Conservation (phyloP, 2,797 vertebrate species). For the Malurus leucopterus region DNA sequence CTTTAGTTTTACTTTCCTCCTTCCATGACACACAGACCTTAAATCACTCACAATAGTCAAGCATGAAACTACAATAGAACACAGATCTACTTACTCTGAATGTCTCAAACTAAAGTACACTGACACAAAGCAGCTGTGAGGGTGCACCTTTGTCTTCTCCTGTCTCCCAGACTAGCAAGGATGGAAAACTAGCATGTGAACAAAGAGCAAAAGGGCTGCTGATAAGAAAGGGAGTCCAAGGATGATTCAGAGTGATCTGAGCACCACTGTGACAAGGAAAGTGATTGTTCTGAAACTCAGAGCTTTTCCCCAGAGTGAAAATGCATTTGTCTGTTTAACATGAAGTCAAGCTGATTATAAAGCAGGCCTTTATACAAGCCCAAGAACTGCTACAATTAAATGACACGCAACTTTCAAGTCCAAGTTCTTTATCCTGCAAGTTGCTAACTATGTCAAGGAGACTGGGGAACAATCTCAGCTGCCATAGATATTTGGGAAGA, state of each 20-base stretch:
- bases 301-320: background rate
- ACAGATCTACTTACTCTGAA: background rate
- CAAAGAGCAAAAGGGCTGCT: background rate
- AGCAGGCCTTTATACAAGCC: background rate
- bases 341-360: background rate
- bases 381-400: background rate
- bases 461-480: background rate
- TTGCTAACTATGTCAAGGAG: background rate
- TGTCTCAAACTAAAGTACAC: background rate
- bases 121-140: background rate
- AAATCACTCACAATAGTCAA: background rate
- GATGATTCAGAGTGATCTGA: background rate
- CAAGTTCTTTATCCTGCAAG: background rate
- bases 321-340: background rate
- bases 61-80: background rate
- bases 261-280: background rate
- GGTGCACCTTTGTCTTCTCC: background rate
- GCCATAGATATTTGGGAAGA: background rate
- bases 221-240: background rate
- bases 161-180: background rate
- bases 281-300: background rate
- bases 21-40: background rate
- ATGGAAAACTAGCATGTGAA: background rate
- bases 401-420: background rate
- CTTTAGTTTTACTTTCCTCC: background rate